Base-by-base conservation (phyloP, 2,888 invertebrate genomes). In the Caradrina kadenii region DNA sequence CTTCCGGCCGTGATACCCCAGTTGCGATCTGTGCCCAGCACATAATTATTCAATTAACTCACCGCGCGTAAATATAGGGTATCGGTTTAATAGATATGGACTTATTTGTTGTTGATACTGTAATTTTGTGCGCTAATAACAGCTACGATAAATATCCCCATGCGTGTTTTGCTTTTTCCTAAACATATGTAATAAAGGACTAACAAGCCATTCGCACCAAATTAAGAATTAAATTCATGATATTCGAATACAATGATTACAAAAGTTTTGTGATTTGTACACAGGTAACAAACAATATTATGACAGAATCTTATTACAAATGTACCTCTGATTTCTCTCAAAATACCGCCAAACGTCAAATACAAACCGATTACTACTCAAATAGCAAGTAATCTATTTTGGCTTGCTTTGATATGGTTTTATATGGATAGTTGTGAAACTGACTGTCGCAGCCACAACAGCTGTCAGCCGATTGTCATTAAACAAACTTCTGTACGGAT, bases 1-100 rank as follows among this genome's bases (percentile, higher is more conserved):
- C 93, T 92, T 91, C 90, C 90, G 89, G 76, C 89, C 92, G 93
- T 94, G 91, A 94, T 91, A 94, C 87, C 90, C 94, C 89, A 93
- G 90, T 94, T 94, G 86, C 92, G 87, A 93, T 94, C 87, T 92
- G 88, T 93, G 93, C 85, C 88, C 88, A 85, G 86, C 79, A 84
- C 76, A 87, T 88, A 85, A 88, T 91, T 88, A 88, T 89, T 87
- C 89, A 89, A 87, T 88, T 88, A 86, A 68, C 73, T 76, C 80
- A 53, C 70, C 15, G 58, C 59, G 60, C 48, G 79, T 83, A 69
- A 81, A 82, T 85, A 80, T 77, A 67, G 73, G 76, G 54, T 79
- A 81, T 83, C 68, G 67, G 64, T 74, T 82, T 67, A 69, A 70
- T 73, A 49, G 60, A 42, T 67, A 48, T 54, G 50, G 45, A 63